Conservation (phyloP, 2,113 vertebrate genomes). For the Microcebus lehilahytsara region DNA sequence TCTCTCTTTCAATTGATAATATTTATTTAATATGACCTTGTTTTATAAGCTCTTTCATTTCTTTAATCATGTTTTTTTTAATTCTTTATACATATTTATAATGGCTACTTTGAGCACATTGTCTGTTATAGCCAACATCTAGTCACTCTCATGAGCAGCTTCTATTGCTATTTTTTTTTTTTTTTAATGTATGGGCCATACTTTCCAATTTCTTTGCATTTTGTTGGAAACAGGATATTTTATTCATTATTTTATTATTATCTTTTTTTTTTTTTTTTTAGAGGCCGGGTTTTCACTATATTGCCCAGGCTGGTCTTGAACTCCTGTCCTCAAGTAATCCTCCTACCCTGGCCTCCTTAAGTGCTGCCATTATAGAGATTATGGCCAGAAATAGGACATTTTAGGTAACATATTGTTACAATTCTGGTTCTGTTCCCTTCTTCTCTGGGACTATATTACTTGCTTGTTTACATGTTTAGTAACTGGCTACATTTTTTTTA, state of each 20-base stretch:
- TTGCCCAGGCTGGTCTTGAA: too few species aligned
- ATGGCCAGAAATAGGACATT: neutral
- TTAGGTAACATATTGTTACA: neutral
- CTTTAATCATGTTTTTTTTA: neutral
- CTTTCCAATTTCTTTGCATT: too few species aligned
- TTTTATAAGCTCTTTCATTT: neutral
- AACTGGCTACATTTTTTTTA: neutral
- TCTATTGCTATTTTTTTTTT: too few species aligned
- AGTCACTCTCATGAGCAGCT: neutral
- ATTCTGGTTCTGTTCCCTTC: neutral
- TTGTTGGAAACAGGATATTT: too few species aligned
- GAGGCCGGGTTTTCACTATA: too few species aligned
- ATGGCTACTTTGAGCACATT: neutral
- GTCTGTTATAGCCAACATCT: neutral
- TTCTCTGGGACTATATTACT: neutral
- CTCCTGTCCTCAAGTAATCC: too few species aligned
- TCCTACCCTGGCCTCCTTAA: too few species aligned
- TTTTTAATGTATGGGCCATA: too few species aligned
- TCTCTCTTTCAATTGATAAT: neutral
- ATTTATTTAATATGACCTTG: neutral
- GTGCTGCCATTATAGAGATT: too few species aligned
- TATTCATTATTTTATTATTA: too few species aligned
- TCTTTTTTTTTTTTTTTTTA: too few species aligned
- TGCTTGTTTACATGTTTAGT: neutral
- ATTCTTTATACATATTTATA: neutral